phyloP scores from a whole-genome alignment of 2,113 vertebrate genomes.

The Gorilla gorilla region DNA sequence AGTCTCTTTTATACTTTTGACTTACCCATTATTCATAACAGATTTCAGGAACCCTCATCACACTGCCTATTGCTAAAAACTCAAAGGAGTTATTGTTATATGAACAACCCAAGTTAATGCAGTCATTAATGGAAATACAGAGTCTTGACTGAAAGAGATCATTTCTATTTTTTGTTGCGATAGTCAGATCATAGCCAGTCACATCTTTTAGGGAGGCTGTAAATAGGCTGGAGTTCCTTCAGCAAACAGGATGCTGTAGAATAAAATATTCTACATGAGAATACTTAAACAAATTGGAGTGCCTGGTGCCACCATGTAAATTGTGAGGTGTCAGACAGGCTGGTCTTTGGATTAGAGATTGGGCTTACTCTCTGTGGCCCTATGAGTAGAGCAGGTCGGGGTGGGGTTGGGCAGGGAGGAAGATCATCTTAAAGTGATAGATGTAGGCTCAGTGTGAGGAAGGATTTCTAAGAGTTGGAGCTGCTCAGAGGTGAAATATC shows the following conservation, averaged over 20 bases:
- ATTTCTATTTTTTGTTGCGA: not conserved
- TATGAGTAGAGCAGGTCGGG: rapidly evolving
- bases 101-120: not conserved
- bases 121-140: not conserved
- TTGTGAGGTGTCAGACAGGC: not conserved
- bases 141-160: not conserved
- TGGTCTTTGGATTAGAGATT: not conserved
- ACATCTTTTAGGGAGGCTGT: not conserved
- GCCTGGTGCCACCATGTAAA: not conserved
- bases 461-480: not conserved
- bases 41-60: not conserved
- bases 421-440: not conserved
- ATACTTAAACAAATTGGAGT: not conserved
- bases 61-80: not conserved
- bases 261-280: not conserved
- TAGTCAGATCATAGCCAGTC: not conserved
- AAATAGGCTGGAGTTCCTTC: not conserved
- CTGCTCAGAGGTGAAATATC: not conserved
- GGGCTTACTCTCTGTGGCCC: not conserved
- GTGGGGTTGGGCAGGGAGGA: not conserved
- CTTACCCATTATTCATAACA: not conserved
- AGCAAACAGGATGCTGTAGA: not conserved
- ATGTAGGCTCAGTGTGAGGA: not conserved
- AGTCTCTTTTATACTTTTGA: not conserved
- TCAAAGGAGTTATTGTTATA: not conserved